Base-by-base conservation (phyloP, 2,113 vertebrate genomes). In the Phoxinus phoxinus region DNA sequence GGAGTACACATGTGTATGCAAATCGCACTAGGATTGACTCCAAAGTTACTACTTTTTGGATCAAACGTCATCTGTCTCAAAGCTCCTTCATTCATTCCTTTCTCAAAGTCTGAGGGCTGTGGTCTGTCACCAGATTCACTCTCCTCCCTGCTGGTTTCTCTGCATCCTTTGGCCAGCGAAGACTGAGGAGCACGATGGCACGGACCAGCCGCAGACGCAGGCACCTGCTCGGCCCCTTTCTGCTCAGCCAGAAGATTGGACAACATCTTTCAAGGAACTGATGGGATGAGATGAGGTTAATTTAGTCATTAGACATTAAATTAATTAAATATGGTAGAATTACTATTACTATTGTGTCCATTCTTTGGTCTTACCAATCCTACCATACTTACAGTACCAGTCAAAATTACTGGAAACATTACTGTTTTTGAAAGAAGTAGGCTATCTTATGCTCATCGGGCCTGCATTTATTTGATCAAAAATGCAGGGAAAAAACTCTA, bases 201-300 rank as follows among this genome's bases (percentile, higher is more conserved):
- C 5, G 84, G 75, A 41, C 86, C 81, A n/a, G 83, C 59, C 12
- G 63, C 79, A 48, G 86, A 85, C 0, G 71, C 53, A 63, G 84
- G 71, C 2, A 75, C 56, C 67, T 81, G 88, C 71, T 79, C 73
- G 11, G 71, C 51, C 30, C 51, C 67, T 41, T 35, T 86, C n/a
- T 82, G 41, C 8, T 79, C 80, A 11, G 84, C 77, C 37, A 65
- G 71, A 69, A 81, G 84, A 83, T 83, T 89, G 75, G 88, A 89
- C 30, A 89, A 58, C 84, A 89, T 87, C 86, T 86, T 84, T 61
- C 65, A 48, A 84, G 53, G 9, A 56, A 67, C 78, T 67, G 80
- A 79, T n/a, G 53, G 12, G 53, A 32, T 35, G 11, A 79, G 19
- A 59, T 21, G 53, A 23, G 6, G 32, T 30, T 35, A 32, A 56